phyloP scores from a whole-genome alignment of 2,888 invertebrate species.

The Epinotia demarniana region DNA sequence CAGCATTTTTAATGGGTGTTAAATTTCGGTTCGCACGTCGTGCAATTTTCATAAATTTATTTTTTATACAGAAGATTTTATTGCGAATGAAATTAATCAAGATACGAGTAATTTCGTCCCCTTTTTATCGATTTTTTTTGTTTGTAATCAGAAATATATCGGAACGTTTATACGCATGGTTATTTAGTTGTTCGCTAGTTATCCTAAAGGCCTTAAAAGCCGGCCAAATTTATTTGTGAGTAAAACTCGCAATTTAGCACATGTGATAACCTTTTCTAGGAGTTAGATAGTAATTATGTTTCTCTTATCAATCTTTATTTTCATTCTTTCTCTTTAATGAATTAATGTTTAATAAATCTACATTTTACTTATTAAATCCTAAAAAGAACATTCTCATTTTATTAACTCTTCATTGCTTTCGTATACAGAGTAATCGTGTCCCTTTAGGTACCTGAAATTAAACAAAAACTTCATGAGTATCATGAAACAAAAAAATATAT shows the following conservation, averaged over 20 bases:
- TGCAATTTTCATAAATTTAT: conserved; percentile 61
- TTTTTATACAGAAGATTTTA: conserved; percentile 52
- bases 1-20: conserved; percentile 77
- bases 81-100: conserved; percentile 43
- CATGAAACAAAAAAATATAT: conserved; percentile 45
- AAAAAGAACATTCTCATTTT: conserved; percentile 41
- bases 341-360: conserved; percentile 32
- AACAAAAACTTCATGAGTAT: conserved; percentile 56
- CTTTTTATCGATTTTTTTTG: conserved; percentile 22
- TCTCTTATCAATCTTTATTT: conserved; percentile 34
- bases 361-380: conserved; percentile 30
- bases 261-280: conserved; percentile 63
- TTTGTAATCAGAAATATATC: conserved; percentile 23
- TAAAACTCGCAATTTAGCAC: conserved; percentile 64
- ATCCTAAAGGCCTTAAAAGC: conserved; percentile 46
- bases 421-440: conserved; percentile 60
- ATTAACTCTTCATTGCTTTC: conserved; percentile 50
- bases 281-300: conserved; percentile 39
- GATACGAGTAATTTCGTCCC: conserved; percentile 24
- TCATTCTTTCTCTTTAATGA: conserved; percentile 29
- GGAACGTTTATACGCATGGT: conserved; percentile 35
- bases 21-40: conserved; percentile 61
- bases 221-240: conserved; percentile 55
- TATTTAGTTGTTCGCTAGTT: conserved; percentile 51
- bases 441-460: conserved; percentile 80